A percentile compares a stretch with the other conserved stretches of the same genome.
Conservation (phyloP, 2,888 invertebrate species). For the Ditylenchus weischeri region DNA sequence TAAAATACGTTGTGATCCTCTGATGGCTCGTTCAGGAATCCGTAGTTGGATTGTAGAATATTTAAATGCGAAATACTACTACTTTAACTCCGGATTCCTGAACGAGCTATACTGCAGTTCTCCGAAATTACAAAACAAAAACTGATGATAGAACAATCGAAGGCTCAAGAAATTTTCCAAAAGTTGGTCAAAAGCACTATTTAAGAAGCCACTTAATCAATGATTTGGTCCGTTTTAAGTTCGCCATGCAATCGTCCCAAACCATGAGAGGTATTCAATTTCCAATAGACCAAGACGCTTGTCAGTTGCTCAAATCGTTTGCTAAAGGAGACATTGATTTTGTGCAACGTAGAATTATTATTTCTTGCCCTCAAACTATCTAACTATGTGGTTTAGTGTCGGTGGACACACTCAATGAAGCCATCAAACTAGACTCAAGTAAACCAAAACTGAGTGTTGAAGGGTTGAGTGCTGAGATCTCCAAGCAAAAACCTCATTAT, state of each 20-base stretch:
- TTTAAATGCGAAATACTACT: no score
- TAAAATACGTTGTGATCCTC: no score
- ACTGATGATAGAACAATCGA: no score
- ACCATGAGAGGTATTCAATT: slow-evolving; percentile 84
- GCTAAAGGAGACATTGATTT: slow-evolving; percentile 76
- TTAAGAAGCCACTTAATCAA: no score
- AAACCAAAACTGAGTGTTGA: slow-evolving; percentile 70
- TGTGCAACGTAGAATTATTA: slow-evolving; percentile 67
- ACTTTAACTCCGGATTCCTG: no score
- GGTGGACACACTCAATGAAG: slow-evolving; percentile 78
- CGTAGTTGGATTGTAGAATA: no score
- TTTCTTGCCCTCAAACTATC: no score
- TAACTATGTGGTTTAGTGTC: slow-evolving; percentile 62
- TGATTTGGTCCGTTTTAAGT: not conserved
- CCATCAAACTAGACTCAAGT: slow-evolving; percentile 77
- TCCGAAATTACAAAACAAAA: no score
- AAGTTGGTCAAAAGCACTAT: no score
- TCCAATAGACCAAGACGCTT: slow-evolving; percentile 78
- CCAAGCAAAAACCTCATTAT: slow-evolving; percentile 80
- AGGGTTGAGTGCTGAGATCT: slow-evolving; percentile 76
- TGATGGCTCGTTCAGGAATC: no score
- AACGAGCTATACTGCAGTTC: no score
- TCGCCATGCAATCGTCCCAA: slow-evolving; percentile 63
- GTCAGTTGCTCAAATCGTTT: slow-evolving; percentile 74
- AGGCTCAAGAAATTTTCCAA: no score